Base-by-base conservation (phyloP, 2,113 vertebrate genomes). In the Chauna torquata region DNA sequence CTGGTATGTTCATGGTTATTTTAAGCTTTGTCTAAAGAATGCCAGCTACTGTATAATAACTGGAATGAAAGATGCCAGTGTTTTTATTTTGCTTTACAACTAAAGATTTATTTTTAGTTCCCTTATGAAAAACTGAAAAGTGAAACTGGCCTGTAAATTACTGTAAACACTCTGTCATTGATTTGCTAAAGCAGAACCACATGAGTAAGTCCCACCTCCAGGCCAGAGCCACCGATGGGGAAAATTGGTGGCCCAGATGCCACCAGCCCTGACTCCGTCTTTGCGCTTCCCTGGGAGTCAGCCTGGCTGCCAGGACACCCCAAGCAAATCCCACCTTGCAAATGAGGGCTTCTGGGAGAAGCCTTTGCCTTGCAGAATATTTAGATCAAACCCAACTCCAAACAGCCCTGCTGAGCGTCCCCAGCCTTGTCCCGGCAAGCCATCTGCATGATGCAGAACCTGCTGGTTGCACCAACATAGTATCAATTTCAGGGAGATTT, bases 11-110 rank as follows among this genome's bases (percentile, higher is more conserved):
- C 94, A 87, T 65, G 96, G 86, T 95, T 97, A 97, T 97, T 97
- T 97, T 95, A 97, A 97, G 92, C 95, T 94, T 92, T 95, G 95
- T 95, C 96, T 96, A 80, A 97, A 97, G 92, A 94, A 96, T 96
- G 91, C 84, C 95, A 95, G 95, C 92, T 92, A 88, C 96, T 95
- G 94, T 78, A 76, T 45, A 95, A 96, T 82, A 87, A 76, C 70
- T 72, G 78, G 61, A 79, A 94, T 96, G 96, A 94, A 91, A 89
- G 84, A 95, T 92, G 94, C 95, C 96, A 97, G 54, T 85, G 50
- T 91, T 91, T 96, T 94, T 92, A 89, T 95, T 96, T 95, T 92
- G 86, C 81, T 95, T 96, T 97, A 95, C 95, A 95, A 90, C 92
- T 89, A 49, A 82, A 82, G 81, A 22, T 70, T 85, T 72, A 93